phyloP scores from a whole-genome alignment of 1,140 invertebrate genomes.

The Rhagoletis pomonella region DNA sequence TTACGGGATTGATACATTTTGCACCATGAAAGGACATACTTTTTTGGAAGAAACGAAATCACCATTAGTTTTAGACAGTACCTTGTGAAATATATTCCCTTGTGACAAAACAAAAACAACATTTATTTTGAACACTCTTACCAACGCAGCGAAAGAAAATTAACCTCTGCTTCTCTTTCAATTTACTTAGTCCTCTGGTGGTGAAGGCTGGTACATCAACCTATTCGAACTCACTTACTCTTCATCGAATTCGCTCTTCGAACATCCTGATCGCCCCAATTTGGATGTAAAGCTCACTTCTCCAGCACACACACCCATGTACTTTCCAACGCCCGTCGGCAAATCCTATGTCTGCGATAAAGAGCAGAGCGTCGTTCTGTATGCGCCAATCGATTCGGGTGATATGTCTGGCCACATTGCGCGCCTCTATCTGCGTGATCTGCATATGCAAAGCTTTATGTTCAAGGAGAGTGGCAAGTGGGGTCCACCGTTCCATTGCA shows the following conservation, averaged over 20 bases:
- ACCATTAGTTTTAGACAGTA: too few relatives aligned
- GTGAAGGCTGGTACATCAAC: conserved; percentile 89
- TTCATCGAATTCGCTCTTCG: conserved; percentile 76
- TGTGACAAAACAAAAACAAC: too few relatives aligned
- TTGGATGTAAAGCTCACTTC: conserved; percentile 78
- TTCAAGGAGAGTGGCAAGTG: conserved; percentile 77
- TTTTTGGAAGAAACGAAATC: too few relatives aligned
- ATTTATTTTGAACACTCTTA: too few relatives aligned
- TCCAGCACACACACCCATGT: conserved; percentile 77
- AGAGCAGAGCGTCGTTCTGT: conserved; percentile 75
- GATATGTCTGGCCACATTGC: conserved; percentile 75
- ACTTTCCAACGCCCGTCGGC: conserved; percentile 89
- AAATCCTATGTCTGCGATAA: conserved; percentile 86
- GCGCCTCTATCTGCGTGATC: conserved; percentile 77
- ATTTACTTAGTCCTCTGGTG: conserved; percentile 79
- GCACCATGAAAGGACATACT: too few relatives aligned
- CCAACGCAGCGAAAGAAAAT: too few relatives aligned
- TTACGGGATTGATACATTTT: too few relatives aligned
- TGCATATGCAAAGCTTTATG: conserved; percentile 79
- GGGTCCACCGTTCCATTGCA: conserved; percentile 77
- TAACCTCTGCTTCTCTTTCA: neutral
- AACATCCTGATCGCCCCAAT: conserved; percentile 76
- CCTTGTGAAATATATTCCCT: too few relatives aligned
- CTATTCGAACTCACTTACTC: conserved; percentile 81
- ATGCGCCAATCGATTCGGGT: conserved; percentile 70